These are phyloP conservation scores for Porites australiensis DNA, from an alignment of 64 coral and sea anemone genomes.

Conservation along the genomic window DNA sequence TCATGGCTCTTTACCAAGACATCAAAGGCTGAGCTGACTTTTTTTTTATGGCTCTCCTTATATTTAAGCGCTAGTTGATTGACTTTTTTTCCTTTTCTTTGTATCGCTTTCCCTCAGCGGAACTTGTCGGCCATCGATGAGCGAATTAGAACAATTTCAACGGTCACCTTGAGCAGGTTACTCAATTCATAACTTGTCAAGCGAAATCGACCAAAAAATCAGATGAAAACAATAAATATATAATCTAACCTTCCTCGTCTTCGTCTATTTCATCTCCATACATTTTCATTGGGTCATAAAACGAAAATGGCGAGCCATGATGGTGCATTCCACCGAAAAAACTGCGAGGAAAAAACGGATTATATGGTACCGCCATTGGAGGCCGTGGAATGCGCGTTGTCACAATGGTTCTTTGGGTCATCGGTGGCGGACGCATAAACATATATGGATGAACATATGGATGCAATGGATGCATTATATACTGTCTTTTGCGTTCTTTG, in stretches of 20 bases:
- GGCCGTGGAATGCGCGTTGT: constrained; percentile 97
- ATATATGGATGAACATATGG: constrained; percentile 73
- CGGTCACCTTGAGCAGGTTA: background rate
- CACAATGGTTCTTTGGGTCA: constrained; percentile 97
- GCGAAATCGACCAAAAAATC: background rate
- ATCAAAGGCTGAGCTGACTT: no score
- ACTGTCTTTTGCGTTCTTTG: constrained; percentile 92
- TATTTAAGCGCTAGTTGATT: no score
- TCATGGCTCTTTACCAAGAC: no score
- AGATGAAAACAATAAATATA: background rate
- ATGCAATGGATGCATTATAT: constrained; percentile 80
- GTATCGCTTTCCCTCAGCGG: no score
- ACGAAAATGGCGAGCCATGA: constrained; percentile 28
- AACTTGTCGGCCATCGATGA: background rate
- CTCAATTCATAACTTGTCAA: background rate
- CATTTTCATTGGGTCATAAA: constrained; percentile 34
- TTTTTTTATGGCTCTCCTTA: no score
- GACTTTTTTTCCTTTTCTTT: no score
- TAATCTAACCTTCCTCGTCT: constrained; percentile 26
- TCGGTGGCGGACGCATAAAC: constrained; percentile 92
- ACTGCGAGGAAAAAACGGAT: constrained; percentile 38
- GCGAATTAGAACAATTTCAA: background rate
- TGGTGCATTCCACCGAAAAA: constrained; percentile 65
- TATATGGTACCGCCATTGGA: constrained; percentile 87
- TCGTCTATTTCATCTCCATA: constrained; percentile 32